Base-by-base conservation (phyloP, 2,113 vertebrate species). In the Solenodon paradoxus region DNA sequence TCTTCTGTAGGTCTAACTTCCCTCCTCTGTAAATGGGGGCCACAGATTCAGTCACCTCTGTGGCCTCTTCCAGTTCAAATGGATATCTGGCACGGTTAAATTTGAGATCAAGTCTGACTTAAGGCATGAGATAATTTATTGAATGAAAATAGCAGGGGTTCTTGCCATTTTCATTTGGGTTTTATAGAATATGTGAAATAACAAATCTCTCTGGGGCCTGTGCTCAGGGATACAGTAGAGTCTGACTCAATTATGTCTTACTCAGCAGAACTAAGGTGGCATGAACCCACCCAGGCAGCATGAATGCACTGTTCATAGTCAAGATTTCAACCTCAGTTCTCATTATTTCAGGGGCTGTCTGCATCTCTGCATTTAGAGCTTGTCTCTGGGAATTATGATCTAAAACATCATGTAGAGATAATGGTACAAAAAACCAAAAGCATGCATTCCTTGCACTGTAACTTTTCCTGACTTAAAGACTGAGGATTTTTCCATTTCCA, bases 401-500 rank as follows among this genome's bases (percentile, higher is more conserved):
- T 90, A 92, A 97, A 88, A 96, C 95, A 38, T 6, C 47, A 88
- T 5, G 82, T 45, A 69, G 30, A 93, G 97, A 88, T 57, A 96
- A 90, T 75, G 93, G 71, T 66, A 72, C 20, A 22, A 47, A 84
- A 97, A 63, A 45, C 7, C 53, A 68, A 80, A 91, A 95, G 77
- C 49, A 17, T 26, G 20, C 53, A 95, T 75, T 89, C 84, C 81
- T 16, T 94, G 16, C 9, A 8, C 38, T 2, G 5, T 64, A 45
- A n/a, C 96, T 96, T 47, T 82, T 86, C 95, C 88, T 94, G 45
- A 51, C 84, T 88, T 28, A 64, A 71, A 92, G 87, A 77, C 80
- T 97, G 97, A 96, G 9, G 78, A 91, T 94, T 68, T 97, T 96
- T 97, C 90, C 95, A 82, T 94, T 97, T 98, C 94, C 95, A 97